Evolutionary conservation across 2,888 invertebrate genomes (phyloP), one percentile per base, ranked within the genome.

Genomic region (Hoplodrina ambigua): DNA sequence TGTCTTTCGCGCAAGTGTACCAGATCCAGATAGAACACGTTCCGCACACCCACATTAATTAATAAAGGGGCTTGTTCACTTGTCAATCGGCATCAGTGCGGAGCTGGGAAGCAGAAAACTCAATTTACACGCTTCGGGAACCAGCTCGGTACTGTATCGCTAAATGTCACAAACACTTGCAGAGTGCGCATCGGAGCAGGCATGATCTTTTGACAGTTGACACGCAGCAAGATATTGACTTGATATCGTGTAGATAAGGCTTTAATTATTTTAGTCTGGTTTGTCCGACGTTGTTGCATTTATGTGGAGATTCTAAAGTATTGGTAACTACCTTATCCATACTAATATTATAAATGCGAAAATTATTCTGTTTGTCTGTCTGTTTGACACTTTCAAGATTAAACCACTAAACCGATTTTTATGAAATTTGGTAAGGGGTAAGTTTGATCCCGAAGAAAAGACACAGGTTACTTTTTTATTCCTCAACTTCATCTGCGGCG

Each of bases 101-200:
- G 80, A 88, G 90, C 89, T 87, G 86, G 87, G 83, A 81, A 88
- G 89, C 90, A 88, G 91, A 90, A 91, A 92, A 93, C 90, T 92
- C 92, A 91, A 94, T 94, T 94, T 92, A 87, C 89, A 86, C 90
- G 91, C 91, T 82, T 87, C 89, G 80, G 89, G 91, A 89, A 87
- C 64, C 81, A 81, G 85, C 82, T 72, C 84, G 83, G 86, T 75
- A 83, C 88, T 86, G 87, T 89, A 90, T 91, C 88, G 89, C 87
- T 88, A 87, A 85, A 87, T 91, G 93, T 92, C 92, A 93, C 86
- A 90, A 86, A 80, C 93, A 93, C 88, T 91, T 89, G 90, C 86
- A 80, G 72, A 75, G 65, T 75, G 70, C 60, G 69, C 65, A 76
- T 63, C 69, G 75, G 75, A 75, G 75, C 76, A 83, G 68, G 56